Evolutionary conservation across 2,888 invertebrate genomes (phyloP), one percentile per base, ranked within the genome.

Genomic region (Oxyteleia sp.): DNA sequence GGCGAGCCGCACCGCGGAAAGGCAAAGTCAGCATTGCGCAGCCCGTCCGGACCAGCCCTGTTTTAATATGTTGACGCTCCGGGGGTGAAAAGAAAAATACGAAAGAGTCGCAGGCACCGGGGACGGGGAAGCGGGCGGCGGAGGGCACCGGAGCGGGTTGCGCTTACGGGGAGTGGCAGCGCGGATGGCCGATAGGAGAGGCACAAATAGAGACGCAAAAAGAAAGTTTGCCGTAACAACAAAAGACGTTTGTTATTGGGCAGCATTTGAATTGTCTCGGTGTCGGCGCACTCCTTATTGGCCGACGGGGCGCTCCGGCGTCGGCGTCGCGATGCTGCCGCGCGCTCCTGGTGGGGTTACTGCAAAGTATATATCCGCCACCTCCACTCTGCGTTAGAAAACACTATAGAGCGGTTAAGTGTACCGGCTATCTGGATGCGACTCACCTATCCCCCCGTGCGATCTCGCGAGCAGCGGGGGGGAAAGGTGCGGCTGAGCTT

Each of bases 181-280:
- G 53, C 38, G 66, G 80, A 43, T 47, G 74, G 71, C 69, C 69
- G 79, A 84, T 85, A 84, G 85, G 86, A 85, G 87, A 84, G 87
- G 89, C 85, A 88, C 90, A 90, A 89, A 89, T 87, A 91, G 89
- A 86, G 88, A 84, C 81, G 86, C 86, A 88, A 90, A 89, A 90
- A 92, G 90, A 90, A 91, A 90, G 90, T 92, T 92, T 90, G 89
- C 90, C 90, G 90, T 92, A 91, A 93, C 93, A 93, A 93, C 92
- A 93, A 93, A 92, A 93, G 93, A 92, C 92, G 92, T 92, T 93
- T 93, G 93, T 93, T 92, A 93, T 93, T 93, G 93, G 93, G 89
- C 90, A 90, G 91, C 91, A 92, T 92, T 92, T 90, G 92, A 92
- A 92, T 92, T 91, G 92, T 92, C 92, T 91, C 89, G 90, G 90